Conservation (phyloP, 2,888 invertebrate genomes). For the Amphimallon solstitiale region DNA sequence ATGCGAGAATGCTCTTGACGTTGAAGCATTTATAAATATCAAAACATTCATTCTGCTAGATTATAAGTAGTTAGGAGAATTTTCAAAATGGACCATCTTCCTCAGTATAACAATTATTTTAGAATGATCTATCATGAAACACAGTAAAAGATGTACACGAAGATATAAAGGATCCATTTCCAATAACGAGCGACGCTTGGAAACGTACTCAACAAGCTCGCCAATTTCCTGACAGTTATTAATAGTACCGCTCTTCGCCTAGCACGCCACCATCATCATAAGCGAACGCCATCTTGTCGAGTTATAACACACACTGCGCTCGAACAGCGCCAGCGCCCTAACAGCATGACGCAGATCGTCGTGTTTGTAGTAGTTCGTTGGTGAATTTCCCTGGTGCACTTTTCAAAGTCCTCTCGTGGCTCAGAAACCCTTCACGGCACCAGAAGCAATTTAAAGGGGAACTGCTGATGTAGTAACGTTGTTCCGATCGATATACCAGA, state of each 20-base stretch:
- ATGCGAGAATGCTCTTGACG: no score
- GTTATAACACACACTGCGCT: neutral
- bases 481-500: conserved; percentile 16
- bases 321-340: neutral
- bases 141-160: neutral
- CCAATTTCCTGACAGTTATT: conserved; percentile 14
- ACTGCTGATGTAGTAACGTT: conserved; percentile 1
- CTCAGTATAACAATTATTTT: no score
- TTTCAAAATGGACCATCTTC: no score
- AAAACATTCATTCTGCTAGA: no score
- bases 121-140: no score
- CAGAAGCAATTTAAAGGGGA: conserved; percentile 25
- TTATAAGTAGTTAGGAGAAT: no score
- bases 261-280: neutral
- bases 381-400: conserved; percentile 21
- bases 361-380: neutral
- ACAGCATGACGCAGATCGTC: neutral
- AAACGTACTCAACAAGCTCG: neutral
- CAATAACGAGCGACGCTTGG: neutral
- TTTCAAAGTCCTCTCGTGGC: conserved; percentile 13
- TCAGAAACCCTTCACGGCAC: conserved; percentile 13
- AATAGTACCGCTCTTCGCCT: neutral
- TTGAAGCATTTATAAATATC: no score
- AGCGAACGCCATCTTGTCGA: conserved; percentile 6
- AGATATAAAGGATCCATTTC: neutral